These are phyloP conservation scores for Phaethornis superciliosus DNA, from an alignment of 2,113 vertebrate genomes.

Conservation along the genomic window DNA sequence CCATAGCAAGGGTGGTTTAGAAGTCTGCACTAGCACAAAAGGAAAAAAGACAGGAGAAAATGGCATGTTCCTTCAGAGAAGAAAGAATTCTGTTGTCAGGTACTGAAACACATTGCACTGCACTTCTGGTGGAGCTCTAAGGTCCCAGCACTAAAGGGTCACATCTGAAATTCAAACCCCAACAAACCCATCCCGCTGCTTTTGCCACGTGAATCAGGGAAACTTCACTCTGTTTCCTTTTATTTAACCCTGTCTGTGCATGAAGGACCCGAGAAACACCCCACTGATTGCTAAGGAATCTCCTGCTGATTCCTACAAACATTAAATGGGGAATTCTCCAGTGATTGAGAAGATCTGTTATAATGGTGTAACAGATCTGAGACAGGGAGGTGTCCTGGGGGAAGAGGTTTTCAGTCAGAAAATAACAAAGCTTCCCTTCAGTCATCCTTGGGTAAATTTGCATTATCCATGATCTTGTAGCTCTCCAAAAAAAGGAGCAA, in stretches of 20 bases:
- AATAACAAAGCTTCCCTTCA: neutral
- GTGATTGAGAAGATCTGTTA: neutral
- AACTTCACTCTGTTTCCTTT: accelerated
- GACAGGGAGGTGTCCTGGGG: neutral
- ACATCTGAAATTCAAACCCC: neutral
- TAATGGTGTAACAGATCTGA: accelerated
- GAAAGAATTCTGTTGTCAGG: neutral
- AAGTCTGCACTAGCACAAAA: slow-evolving; percentile 33
- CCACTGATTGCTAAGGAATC: neutral
- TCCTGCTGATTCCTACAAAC: neutral
- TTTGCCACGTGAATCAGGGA: neutral
- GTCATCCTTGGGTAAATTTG: neutral
- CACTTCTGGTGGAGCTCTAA: neutral
- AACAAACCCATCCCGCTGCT: accelerated
- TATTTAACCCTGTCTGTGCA: neutral
- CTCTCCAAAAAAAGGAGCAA: neutral
- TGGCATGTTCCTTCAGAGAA: neutral
- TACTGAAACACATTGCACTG: neutral
- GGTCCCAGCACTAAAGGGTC: neutral
- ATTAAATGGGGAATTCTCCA: accelerated
- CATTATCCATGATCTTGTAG: neutral
- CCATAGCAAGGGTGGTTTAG: neutral
- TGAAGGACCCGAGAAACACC: neutral
- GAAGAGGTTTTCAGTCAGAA: neutral
- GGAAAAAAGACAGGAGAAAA: neutral